These are phyloP conservation scores for Bhutanitis thaidina DNA, from an alignment of 2,888 invertebrate species.

Conservation along the genomic window DNA sequence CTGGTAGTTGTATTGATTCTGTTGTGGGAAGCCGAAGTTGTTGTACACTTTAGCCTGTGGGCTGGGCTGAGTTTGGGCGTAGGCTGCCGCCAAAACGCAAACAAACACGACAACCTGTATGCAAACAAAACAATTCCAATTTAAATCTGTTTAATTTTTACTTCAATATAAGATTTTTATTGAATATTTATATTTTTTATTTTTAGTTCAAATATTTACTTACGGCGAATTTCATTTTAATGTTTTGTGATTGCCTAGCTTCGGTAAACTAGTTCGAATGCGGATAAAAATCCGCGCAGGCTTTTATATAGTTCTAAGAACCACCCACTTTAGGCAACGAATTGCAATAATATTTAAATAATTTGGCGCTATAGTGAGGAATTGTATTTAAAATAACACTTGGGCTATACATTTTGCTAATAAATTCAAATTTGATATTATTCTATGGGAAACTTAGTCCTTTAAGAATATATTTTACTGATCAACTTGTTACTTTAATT, in stretches of 20 bases:
- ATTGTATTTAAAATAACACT: constrained; percentile 33
- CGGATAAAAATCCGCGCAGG: constrained; percentile 59
- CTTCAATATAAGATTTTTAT: no score
- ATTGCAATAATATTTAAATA: constrained; percentile 69
- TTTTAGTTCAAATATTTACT: constrained; percentile 34
- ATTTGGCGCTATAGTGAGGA: constrained; percentile 48
- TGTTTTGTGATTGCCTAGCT: constrained; percentile 43
- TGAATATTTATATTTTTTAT: no score
- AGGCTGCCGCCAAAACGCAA: constrained; percentile 45
- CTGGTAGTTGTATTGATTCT: constrained; percentile 20
- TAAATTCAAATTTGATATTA: constrained; percentile 6
- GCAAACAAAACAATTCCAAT: no score
- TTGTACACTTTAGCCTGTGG: constrained; percentile 11
- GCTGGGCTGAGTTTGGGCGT: constrained; percentile 41
- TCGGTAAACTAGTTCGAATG: constrained; percentile 71
- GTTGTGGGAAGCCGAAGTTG: constrained; percentile 19
- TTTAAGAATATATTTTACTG: no score
- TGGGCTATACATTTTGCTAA: constrained; percentile 23
- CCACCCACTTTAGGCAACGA: constrained; percentile 61
- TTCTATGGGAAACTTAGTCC: no score
- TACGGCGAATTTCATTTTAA: constrained; percentile 60
- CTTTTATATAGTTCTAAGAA: constrained; percentile 63
- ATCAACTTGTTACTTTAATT: no score
- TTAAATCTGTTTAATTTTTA: no score
- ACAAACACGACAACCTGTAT: constrained; percentile 38